Evolutionary conservation across 2,797 vertebrate species (phyloP), one percentile per base, ranked within the genome.

Genomic region (Periparus ater): DNA sequence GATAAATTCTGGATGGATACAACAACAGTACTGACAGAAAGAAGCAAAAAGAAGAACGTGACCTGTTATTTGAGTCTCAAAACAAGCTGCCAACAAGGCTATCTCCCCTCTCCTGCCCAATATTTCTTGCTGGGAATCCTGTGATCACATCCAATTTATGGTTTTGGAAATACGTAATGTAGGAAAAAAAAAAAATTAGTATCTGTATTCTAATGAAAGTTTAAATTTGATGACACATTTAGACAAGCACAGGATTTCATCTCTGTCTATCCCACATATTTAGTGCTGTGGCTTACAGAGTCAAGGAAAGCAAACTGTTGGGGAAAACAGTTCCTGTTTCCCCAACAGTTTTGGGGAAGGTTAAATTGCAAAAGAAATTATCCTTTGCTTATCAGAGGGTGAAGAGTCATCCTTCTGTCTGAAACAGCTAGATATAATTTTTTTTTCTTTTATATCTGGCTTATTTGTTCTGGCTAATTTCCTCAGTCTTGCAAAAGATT

Each of bases 91-190:
- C 51, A 86, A 6, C 23, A 76, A 71, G 9, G 51, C 13, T 79
- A 20, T 81, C 38, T 54, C 44, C 25, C 13, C 44, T 82, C 21
- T 82, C 19, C 11, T 50, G 29, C 7, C 42, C 48, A 73, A 1
- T 0, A 2, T 14, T 85, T 23, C 34, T 87, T 0, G 0, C 29
- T 53, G 50, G 27, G 57, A 88, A 80, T 68, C 9, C 32, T 63
- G 42, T 30, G 32, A 51, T 51, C 0, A 1, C 29, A 87, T 32
- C 4, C 48, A 72, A 83, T 72, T 19, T 47, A 42, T 0, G 4
- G 32, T 14, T 85, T 57, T 61, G 8, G 21, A 81, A 85, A 70
- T 66, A 45, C 0, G 6, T 17, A 51, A 51, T 13, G 29, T 23
- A 62, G 20, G 32, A 78, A 90, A 74, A 48, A 22, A 3, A 10